Base-by-base conservation (phyloP, 1,140 invertebrate species). In the Papilio dardanus region DNA sequence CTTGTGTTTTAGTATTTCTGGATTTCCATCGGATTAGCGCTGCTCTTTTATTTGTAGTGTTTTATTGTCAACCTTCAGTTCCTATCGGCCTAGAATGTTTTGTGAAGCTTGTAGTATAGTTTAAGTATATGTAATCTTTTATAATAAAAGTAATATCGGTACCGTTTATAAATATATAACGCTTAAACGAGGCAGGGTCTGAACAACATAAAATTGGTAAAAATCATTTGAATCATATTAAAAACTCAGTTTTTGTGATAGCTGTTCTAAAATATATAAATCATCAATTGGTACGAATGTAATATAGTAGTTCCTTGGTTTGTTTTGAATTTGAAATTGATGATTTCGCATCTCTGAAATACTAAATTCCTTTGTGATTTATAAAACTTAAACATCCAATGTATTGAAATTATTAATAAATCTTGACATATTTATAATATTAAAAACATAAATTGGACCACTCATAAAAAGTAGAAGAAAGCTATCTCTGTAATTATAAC, bases 131-230 rank as follows among this genome's bases (percentile, higher is more conserved):
- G 77, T 85, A 86, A 81, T 78, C 79, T 79, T 80, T 80, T 77
- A 80, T 77, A 81, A 82, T 86, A 83, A 78, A 80, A 79, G 46
- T 73, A 83, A 87, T 91, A 86, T 89, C 82, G 83, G 74, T 90
- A 90, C 83, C 85, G 85, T 82, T 84, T 83, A 50, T n/a, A 80
- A 82, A 84, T 86, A 87, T 87, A 85, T 88, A 90, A 92, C 83
- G 90, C 90, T 93, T 92, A 86, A 92, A 90, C 87, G 89, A 91
- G 86, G 88, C 91, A 93, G 91, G 91, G 91, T 92, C 88, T 85
- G 77, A 87, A 91, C 88, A 86, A 90, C 84, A 84, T 84, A 86
- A 90, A 81, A 86, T 85, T 84, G 82, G 77, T 77, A 85, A 82
- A 79, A 79, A 81, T 80, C 76, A 78, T 81, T 76, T 79, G 79